Percentiles rank a stretch among this genome's conserved stretches.
Evolutionary conservation across 2,797 vertebrate genomes (phyloP).

Genomic region (Momotus momota): DNA sequence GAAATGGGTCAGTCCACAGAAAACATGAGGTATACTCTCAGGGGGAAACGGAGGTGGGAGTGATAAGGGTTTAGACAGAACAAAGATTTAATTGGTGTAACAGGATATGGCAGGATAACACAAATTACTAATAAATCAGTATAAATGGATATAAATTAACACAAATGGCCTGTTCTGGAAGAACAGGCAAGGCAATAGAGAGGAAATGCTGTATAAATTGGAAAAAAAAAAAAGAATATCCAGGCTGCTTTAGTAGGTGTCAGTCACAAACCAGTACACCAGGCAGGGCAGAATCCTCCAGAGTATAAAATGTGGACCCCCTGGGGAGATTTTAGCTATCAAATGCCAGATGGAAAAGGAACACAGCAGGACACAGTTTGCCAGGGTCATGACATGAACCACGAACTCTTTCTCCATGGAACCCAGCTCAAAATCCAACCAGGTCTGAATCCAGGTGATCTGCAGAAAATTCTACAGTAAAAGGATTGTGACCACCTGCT

Average conservation of each 20-base stretch:
- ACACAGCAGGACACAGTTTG: background rate
- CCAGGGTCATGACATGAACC: background rate
- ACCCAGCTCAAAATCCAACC: background rate
- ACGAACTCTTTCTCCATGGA: background rate
- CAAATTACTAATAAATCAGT: background rate
- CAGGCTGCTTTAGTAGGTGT: background rate
- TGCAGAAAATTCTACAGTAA: background rate
- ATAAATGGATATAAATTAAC: conserved; percentile 22
- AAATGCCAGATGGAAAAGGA: background rate
- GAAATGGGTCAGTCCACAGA: background rate
- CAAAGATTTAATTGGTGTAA: background rate
- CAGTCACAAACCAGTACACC: background rate
- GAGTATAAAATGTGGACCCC: background rate
- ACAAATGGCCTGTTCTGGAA: conserved; percentile 13
- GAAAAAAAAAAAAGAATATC: background rate
- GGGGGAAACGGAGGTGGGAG: too few species aligned
- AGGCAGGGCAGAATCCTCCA: background rate
- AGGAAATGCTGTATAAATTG: conserved; percentile 50
- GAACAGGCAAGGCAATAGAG: conserved; percentile 7
- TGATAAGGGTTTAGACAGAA: background rate
- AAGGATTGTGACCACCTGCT: background rate
- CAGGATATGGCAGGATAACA: background rate
- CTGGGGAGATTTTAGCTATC: background rate
- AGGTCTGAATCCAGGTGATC: background rate
- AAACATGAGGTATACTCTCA: background rate